A percentile compares a stretch with the other conserved stretches of the same genome.
These are phyloP conservation scores for Drosophila neocordata DNA, from an alignment of 1,140 invertebrate species.

Conservation along the genomic window DNA sequence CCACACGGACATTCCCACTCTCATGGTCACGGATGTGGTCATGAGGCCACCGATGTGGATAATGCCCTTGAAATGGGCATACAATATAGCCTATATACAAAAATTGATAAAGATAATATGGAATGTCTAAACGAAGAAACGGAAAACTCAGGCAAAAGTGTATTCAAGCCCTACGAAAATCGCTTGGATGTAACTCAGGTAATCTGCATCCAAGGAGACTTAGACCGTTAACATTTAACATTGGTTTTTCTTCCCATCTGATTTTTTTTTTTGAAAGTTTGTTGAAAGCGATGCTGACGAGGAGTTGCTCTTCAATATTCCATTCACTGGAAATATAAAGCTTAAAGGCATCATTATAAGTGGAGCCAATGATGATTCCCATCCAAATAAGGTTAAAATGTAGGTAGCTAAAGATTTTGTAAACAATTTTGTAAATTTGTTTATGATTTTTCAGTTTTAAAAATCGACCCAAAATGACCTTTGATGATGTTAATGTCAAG, in stretches of 20 bases:
- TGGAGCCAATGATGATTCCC: conserved; percentile 92
- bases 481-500: conserved; percentile 90
- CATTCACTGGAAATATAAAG: conserved; percentile 97
- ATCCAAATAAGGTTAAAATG: conserved; percentile 94
- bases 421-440: not conserved
- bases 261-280: conserved; percentile 89
- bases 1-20: conserved; percentile 78
- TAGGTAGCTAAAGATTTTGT: conserved; percentile 85
- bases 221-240: not conserved
- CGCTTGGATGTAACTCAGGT: conserved; percentile 86
- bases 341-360: conserved; percentile 96
- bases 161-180: conserved; percentile 97
- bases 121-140: conserved; percentile 94
- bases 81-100: conserved; percentile 93
- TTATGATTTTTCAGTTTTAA: conserved; percentile 86
- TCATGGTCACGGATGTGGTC: conserved; percentile 66
- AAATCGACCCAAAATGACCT: conserved; percentile 96
- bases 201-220: not conserved
- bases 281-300: conserved; percentile 97
- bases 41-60: conserved; percentile 82
- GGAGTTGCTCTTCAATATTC: conserved; percentile 97
- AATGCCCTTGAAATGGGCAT: conserved; percentile 90
- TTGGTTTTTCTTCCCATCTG: not conserved
- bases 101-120: conserved; percentile 94
- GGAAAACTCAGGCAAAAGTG: conserved; percentile 92